Evolutionary conservation across 2,888 invertebrate species (phyloP).

Genomic region (Tricholauxania praeusta): DNA sequence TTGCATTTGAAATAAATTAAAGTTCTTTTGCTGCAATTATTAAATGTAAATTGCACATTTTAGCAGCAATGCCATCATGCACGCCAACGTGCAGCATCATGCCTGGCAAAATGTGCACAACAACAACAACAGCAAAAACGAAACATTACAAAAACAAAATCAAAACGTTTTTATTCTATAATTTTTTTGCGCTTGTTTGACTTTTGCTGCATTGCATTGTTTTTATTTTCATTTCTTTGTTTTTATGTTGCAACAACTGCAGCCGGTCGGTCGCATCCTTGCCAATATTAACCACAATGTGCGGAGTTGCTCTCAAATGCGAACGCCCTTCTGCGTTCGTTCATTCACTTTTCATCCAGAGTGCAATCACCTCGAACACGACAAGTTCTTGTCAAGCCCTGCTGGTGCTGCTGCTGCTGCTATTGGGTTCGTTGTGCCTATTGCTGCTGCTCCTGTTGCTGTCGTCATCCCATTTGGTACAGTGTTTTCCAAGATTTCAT

Average conservation of each 20-base stretch:
- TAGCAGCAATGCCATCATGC: slow-evolving; percentile 39
- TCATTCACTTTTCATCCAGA: slow-evolving; percentile 51
- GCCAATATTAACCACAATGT: slow-evolving; percentile 39
- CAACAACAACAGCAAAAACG: slow-evolving; percentile 14
- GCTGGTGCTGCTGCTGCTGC: background rate
- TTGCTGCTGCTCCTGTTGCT: slow-evolving; percentile 22
- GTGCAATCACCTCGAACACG: slow-evolving; percentile 47
- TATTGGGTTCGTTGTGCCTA: background rate
- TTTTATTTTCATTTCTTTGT: background rate
- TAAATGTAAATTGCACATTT: slow-evolving; percentile 46
- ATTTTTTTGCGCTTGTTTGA: background rate
- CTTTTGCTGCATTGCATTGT: background rate
- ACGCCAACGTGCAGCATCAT: slow-evolving; percentile 29
- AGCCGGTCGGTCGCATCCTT: slow-evolving; percentile 44
- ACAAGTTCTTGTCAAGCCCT: slow-evolving; percentile 27
- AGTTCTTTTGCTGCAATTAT: slow-evolving; percentile 42
- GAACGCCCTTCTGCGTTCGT: slow-evolving; percentile 49
- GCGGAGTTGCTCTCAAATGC: slow-evolving; percentile 37
- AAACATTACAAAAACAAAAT: slow-evolving; percentile 1
- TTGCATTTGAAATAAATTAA: background rate
- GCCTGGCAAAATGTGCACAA: slow-evolving; percentile 15
- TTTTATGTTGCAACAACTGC: slow-evolving; percentile 20
- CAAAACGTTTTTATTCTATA: background rate
- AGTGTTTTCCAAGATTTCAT: slow-evolving; percentile 51
- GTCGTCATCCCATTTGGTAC: slow-evolving; percentile 36